A percentile compares a stretch with the other conserved stretches of the same genome.
phyloP scores from a whole-genome alignment of 1,140 invertebrate species.

The Calosoma granatense region DNA sequence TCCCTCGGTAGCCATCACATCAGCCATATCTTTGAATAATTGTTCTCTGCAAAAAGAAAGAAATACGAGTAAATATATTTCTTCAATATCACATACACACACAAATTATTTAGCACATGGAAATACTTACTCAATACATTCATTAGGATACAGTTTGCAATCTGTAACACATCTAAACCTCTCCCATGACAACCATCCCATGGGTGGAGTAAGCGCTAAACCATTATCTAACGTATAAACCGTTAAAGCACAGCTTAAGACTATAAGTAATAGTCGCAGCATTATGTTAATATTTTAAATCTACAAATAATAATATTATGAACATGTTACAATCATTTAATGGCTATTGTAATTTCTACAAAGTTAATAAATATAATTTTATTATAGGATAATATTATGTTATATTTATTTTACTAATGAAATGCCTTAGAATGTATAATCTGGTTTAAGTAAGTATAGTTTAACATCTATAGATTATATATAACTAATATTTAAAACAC shows the following conservation, averaged over 20 bases:
- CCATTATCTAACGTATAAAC: conserved; percentile 42
- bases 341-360: too few relatives aligned
- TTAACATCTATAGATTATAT: too few relatives aligned
- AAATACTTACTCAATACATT: conserved; percentile 47
- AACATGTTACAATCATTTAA: too few relatives aligned
- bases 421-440: too few relatives aligned
- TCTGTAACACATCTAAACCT: conserved; percentile 60
- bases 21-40: conserved; percentile 70
- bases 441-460: too few relatives aligned
- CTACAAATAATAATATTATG: too few relatives aligned
- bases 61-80: conserved; percentile 8
- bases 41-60: conserved; percentile 52
- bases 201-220: conserved; percentile 50
- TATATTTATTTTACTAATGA: too few relatives aligned
- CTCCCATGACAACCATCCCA: conserved; percentile 75
- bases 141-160: conserved; percentile 53
- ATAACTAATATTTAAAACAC: too few relatives aligned
- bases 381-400: too few relatives aligned
- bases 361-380: too few relatives aligned
- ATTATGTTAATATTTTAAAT: too few relatives aligned
- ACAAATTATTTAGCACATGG: conserved; percentile 7
- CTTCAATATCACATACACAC: not conserved
- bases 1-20: conserved; percentile 65
- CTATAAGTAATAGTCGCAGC: not conserved
- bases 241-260: not conserved